Conservation (phyloP, 2,797 vertebrate species). For the Danio kyathit region DNA sequence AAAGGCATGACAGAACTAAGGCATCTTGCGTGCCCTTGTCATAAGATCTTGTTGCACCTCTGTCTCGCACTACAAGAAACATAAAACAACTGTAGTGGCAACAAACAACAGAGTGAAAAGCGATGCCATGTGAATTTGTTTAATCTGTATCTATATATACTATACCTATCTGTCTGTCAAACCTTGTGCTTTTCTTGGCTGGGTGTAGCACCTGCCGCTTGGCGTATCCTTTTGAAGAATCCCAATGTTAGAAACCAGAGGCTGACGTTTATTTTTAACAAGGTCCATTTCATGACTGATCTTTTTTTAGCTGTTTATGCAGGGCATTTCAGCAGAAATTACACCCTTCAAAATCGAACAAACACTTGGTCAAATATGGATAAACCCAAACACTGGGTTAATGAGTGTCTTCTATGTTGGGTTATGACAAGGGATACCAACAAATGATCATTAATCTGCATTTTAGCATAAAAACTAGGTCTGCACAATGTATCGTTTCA, state of each 20-base stretch:
- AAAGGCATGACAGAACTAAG: constrained; percentile 21
- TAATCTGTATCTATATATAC: constrained; percentile 5
- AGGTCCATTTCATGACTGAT: constrained; percentile 1
- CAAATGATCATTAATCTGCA: not conserved
- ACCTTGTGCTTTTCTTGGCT: not conserved
- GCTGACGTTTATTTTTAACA: constrained; percentile 21
- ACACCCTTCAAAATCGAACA: no score
- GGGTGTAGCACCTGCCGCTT: not conserved
- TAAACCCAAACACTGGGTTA: no score
- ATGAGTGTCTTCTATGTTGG: no score
- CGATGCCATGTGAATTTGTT: not conserved
- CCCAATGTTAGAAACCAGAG: not conserved
- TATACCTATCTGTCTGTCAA: constrained; percentile 15
- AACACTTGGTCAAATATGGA: no score
- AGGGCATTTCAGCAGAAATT: not conserved
- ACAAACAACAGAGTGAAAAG: not conserved
- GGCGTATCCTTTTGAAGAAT: constrained; percentile 13
- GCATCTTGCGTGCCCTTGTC: constrained; percentile 4
- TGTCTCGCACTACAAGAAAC: not conserved
- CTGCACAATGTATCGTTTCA: no score
- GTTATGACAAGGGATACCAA: no score
- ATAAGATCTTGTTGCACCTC: constrained; percentile 3
- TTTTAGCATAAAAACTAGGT: not conserved
- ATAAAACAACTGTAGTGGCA: not conserved
- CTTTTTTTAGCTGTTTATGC: constrained; percentile 1